These are phyloP conservation scores for Troglohyphantes excavatus DNA, from an alignment of 2,888 invertebrate genomes.

Conservation along the genomic window DNA sequence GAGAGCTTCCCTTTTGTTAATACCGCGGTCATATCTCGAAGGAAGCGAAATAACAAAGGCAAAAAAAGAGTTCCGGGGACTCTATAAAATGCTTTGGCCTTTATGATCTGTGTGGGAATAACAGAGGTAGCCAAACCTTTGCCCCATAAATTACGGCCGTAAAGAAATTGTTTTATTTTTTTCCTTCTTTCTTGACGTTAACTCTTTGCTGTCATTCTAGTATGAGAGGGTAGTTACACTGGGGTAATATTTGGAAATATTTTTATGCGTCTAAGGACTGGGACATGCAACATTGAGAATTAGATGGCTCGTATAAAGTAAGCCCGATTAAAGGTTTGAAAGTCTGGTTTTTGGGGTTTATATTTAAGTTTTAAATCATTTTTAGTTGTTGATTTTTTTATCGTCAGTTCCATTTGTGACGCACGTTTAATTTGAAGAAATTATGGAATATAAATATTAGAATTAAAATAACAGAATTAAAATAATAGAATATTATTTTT, in stretches of 20 bases:
- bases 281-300: background rate
- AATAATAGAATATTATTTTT: no score
- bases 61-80: conserved; percentile 19
- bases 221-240: conserved; percentile 2
- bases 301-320: background rate
- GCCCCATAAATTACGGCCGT: conserved; percentile 64
- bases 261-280: conserved; percentile 24
- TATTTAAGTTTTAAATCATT: no score
- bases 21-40: conserved; percentile 11
- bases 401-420: no score
- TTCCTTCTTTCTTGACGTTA: background rate
- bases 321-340: background rate
- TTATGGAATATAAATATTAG: no score
- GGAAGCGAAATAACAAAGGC: background rate
- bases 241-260: conserved; percentile 22
- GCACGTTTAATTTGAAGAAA: no score
- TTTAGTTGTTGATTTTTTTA: no score
- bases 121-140: conserved; percentile 15
- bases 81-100: conserved; percentile 46
- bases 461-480: no score
- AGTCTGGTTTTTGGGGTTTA: background rate
- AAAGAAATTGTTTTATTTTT: conserved; percentile 31
- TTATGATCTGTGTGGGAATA: conserved; percentile 44
- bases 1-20: conserved; percentile 7
- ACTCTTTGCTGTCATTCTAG: background rate